Evolutionary conservation across 2,888 invertebrate species (phyloP), one percentile per base, ranked within the genome.

Genomic region (Cantharis rufa): DNA sequence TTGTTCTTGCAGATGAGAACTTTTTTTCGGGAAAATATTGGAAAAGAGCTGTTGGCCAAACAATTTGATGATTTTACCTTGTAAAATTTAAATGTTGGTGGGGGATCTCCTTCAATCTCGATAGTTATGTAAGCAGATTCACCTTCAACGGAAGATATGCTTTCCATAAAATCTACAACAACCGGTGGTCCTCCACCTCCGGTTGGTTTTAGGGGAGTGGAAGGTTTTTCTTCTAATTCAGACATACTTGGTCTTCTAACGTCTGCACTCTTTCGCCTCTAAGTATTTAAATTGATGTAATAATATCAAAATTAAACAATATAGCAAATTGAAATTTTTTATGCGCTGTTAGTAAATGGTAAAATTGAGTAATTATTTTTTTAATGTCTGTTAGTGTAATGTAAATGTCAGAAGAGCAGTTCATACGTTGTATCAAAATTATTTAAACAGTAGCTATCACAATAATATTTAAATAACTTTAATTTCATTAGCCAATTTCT

Each of bases 81-180:
- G 91, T 96, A 97, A 90, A 97, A 98, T 88, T 95, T 96, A 90
- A 98, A 97, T 18, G 96, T 96, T 4, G 99, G 98, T 73, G 96
- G 93, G 69, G 98, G 98, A 86, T 95, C 95, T 86, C 98, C 98
- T 89, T 98, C 97, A 81, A 99, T 95, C 89, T 94, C 94, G 74
- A 98, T 94, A 76, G 96, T 96, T 86, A 98, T 93, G 89, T 97
- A 97, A 72, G 95, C 98, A 85, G 95, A 96, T 90, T 94, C 94
- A 90, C 97, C 98, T 94, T 99, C 99, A 89, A 97, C 94, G 77
- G 97, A 97, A 68, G 98, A 95, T 89, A 98, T 98, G 86, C 95
- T 98, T 87, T 97, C 96, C 88, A 97, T 96, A 66, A 96, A 94
- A 88, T 97, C 97, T 82, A 97, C 94, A 87, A 98, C 98, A 82